Evolutionary conservation across 2,888 invertebrate genomes (phyloP).

Genomic region (Unio delphinus): DNA sequence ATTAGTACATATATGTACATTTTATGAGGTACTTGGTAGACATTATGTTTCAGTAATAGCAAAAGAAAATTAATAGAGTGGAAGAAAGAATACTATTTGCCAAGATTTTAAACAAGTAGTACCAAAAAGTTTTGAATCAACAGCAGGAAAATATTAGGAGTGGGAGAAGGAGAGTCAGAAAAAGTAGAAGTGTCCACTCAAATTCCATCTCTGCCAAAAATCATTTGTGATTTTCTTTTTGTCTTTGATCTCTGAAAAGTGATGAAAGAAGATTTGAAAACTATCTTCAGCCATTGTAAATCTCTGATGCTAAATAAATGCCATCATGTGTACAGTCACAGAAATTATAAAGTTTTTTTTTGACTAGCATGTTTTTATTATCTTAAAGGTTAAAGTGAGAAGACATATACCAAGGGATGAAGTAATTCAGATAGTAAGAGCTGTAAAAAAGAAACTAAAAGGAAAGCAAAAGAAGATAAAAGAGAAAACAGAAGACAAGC

Average conservation of each 20-base stretch:
- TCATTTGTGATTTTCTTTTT: neutral
- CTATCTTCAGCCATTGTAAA: no score
- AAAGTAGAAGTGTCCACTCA: neutral
- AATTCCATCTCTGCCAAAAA: neutral
- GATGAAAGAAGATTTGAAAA: neutral
- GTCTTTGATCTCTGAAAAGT: neutral
- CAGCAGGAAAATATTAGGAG: no score
- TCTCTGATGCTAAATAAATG: no score
- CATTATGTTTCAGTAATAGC: no score
- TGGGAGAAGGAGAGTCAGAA: no score
- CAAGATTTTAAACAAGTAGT: no score
- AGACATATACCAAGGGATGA: conserved; percentile 51
- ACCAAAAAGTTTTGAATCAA: no score
- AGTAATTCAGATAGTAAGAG: conserved; percentile 38
- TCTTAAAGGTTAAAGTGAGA: conserved; percentile 47
- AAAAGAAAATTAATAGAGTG: no score
- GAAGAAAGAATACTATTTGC: no score
- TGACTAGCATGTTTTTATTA: neutral
- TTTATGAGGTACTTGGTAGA: no score
- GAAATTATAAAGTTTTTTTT: neutral
- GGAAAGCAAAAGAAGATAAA: conserved; percentile 20
- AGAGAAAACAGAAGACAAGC: conserved; percentile 21
- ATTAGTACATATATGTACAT: no score
- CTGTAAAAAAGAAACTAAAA: conserved; percentile 42
- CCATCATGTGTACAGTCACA: no score